Evolutionary conservation across 2,113 vertebrate genomes (phyloP).

Genomic region (Accipiter cooperii): DNA sequence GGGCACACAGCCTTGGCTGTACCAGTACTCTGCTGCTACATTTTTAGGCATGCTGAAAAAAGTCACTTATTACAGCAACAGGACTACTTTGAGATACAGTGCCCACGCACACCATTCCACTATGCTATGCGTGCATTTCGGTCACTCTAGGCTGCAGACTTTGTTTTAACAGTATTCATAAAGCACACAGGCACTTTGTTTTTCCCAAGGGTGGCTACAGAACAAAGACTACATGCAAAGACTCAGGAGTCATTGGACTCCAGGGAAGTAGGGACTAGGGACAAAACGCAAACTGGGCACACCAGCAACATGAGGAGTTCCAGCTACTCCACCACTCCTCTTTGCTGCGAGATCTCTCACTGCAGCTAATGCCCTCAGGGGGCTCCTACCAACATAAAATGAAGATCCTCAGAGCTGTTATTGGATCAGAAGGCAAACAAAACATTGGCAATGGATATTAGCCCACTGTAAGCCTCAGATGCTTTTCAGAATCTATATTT

Average conservation of each 20-base stretch:
- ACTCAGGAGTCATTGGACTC: neutral
- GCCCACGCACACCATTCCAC: neutral
- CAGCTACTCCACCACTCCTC: neutral
- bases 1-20: neutral
- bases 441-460: rapidly evolving
- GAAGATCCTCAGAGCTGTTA: neutral
- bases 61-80: neutral
- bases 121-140: neutral
- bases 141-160: neutral
- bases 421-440: neutral
- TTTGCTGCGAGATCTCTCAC: neutral
- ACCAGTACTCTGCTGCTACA: neutral
- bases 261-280: neutral
- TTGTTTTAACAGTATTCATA: slow-evolving; percentile 6
- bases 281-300: neutral
- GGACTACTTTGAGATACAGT: neutral
- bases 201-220: neutral
- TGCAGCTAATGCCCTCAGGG: neutral
- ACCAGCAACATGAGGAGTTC: neutral
- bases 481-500: neutral
- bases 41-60: slow-evolving; percentile 28
- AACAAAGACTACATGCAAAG: neutral
- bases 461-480: neutral
- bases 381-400: neutral
- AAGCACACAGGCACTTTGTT: neutral